Base-by-base conservation (phyloP, 2,113 vertebrate genomes). In the Hiodon alosoides region DNA sequence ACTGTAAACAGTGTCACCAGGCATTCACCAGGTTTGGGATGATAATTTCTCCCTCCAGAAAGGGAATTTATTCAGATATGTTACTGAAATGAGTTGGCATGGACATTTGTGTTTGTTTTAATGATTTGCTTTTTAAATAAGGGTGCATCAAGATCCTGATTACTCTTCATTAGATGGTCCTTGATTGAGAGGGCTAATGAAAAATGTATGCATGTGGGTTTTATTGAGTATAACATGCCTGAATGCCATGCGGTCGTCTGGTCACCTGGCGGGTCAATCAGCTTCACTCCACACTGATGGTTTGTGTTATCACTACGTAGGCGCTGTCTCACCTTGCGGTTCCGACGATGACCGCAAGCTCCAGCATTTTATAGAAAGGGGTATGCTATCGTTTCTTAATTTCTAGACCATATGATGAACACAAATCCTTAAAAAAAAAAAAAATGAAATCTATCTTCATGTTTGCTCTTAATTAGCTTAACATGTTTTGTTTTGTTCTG, bases 301-400 rank as follows among this genome's bases (percentile, higher is more conserved):
- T 70, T 16, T 81, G 69, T 81, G 31, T 66, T 58, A 46, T 84
- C 81, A 52, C 80, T 79, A 67, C 4, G n/a, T 93, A 97, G 95
- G 94, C 89, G 94, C 94, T 88, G 88, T 90, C 80, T 96, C 94
- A 76, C 93, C 94, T 77, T 93, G 89, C 90, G 94, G 94, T 92
- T 98, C 95, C 84, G 96, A 97, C 82, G 95, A 97, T 84, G 95
- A 98, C 68, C 91, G 91, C 88, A 96, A 95, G 89, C 82, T 88
- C 88, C 92, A 92, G 91, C 95, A 92, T 87, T 98, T 98, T 94
- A 94, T 98, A 92, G 92, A 95, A 87, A 97, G 90, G 95, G 95
- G 95, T 98, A 98, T 84, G 91, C 90, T 94, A 92, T 92, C 86
- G 85, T 84, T 86, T 80, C 87, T 89, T 89, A 86, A 47, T 79